These are phyloP conservation scores for Andricus quercusramuli DNA, from an alignment of 2,888 invertebrate genomes.

Conservation along the genomic window DNA sequence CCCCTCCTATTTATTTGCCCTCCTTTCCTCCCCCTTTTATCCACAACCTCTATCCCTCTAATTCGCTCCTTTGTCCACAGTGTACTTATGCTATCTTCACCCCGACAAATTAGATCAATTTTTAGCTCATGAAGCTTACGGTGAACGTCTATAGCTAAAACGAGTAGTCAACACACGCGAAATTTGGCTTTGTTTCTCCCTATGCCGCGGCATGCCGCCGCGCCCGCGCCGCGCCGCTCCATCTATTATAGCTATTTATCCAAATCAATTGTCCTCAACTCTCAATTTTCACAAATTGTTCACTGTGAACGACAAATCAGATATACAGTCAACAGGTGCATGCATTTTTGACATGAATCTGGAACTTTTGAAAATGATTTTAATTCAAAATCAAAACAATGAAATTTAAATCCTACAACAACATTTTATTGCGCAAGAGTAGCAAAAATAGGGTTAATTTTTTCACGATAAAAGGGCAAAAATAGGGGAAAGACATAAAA, in stretches of 20 bases:
- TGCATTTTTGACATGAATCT: too few species aligned
- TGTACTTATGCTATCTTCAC: slow-evolving; percentile 31
- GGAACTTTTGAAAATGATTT: too few species aligned
- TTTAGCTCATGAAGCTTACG: slow-evolving; percentile 47
- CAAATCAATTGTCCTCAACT: not conserved
- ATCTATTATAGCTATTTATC: not conserved
- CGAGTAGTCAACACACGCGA: slow-evolving; percentile 35
- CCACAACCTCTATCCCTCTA: slow-evolving; percentile 46
- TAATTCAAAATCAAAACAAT: too few species aligned
- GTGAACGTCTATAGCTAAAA: slow-evolving; percentile 38
- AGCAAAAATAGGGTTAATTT: too few species aligned
- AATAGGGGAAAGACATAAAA: too few species aligned
- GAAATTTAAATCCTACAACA: too few species aligned
- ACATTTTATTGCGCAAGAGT: too few species aligned
- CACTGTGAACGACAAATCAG: too few species aligned
- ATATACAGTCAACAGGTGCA: too few species aligned
- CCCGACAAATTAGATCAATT: slow-evolving; percentile 44
- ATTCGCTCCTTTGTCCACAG: slow-evolving; percentile 38
- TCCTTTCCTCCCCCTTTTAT: slow-evolving; percentile 43
- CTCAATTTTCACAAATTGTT: too few species aligned
- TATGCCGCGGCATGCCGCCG: not conserved
- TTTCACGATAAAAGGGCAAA: too few species aligned
- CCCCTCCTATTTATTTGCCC: slow-evolving; percentile 41
- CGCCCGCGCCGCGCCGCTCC: not conserved
- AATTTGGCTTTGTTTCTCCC: not conserved